Conservation (phyloP, 2,797 vertebrate genomes). For the Ctenosaura bakeri region DNA sequence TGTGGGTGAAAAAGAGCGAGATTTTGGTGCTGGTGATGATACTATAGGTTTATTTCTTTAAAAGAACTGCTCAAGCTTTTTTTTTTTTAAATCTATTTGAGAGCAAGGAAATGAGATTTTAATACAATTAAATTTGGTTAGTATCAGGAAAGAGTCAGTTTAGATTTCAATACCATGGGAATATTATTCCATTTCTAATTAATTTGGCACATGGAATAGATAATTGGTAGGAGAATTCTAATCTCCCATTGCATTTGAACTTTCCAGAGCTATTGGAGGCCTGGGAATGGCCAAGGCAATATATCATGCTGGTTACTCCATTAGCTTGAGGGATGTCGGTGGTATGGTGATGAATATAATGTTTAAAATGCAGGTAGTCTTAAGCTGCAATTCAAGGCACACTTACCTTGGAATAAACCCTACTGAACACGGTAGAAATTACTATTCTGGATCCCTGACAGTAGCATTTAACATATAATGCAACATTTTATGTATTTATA, state of each 20-base stretch:
- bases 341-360: neutral
- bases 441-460: neutral
- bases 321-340: neutral
- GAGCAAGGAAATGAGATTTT: neutral
- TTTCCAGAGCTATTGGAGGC: neutral
- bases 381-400: neutral
- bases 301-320: conserved; percentile 10
- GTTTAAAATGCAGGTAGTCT: neutral
- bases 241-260: conserved; percentile 2
- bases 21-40: neutral
- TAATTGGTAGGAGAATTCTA: conserved; percentile 23
- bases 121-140: conserved; percentile 7
- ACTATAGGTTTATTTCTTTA: neutral
- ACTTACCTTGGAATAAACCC: neutral
- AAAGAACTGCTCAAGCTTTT: too few species aligned
- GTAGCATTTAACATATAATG: neutral
- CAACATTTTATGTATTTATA: neutral
- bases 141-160: neutral
- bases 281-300: neutral
- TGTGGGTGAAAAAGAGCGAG: neutral
- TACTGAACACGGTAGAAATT: neutral
- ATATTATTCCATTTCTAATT: conserved; percentile 9
- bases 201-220: conserved; percentile 3
- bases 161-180: conserved; percentile 4
- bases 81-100: neutral